phyloP scores from a whole-genome alignment of 2,797 vertebrate genomes.

The Enoplosus armatus region DNA sequence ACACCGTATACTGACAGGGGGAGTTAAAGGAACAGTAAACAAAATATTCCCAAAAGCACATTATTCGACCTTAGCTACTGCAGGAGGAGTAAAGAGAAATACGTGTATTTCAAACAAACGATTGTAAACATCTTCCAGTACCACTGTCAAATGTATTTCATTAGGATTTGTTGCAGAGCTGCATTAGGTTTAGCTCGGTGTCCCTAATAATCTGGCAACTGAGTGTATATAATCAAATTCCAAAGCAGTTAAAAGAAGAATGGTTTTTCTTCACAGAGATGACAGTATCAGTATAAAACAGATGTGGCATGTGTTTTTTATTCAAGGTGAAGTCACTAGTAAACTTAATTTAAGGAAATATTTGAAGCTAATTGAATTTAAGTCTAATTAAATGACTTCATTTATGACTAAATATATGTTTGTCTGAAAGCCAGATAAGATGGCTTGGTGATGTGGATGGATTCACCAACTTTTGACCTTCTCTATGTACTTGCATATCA shows the following conservation, averaged over 20 bases:
- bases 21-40: slow-evolving; percentile 28
- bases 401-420: background rate
- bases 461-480: background rate
- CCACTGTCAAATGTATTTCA: background rate
- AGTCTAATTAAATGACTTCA: background rate
- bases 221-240: background rate
- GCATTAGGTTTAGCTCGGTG: background rate
- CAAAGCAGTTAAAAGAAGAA: background rate
- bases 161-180: background rate
- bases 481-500: background rate
- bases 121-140: background rate
- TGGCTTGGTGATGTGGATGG: background rate
- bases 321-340: background rate
- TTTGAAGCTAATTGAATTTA: background rate
- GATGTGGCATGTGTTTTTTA: background rate
- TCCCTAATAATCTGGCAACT: background rate
- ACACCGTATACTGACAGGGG: slow-evolving; percentile 4
- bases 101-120: too few relatives aligned
- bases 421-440: background rate
- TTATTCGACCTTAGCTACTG: background rate
- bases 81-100: background rate
- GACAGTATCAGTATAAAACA: background rate
- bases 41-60: slow-evolving; percentile 19
- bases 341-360: background rate
- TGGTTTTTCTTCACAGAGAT: background rate